Base-by-base conservation (phyloP, 2,888 invertebrate genomes). In the Eupithecia centaureata region DNA sequence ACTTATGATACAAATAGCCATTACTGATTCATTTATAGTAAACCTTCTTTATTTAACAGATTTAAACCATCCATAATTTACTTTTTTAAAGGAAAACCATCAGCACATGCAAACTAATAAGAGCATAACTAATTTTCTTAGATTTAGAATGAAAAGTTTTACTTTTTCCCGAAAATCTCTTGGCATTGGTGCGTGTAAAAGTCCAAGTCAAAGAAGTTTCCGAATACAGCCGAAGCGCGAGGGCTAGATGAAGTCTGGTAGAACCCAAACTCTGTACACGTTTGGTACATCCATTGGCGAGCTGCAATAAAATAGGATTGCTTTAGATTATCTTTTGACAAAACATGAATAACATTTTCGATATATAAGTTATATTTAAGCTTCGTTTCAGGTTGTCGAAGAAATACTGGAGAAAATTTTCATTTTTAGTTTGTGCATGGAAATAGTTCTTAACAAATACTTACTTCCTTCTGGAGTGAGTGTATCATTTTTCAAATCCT, bases 191-290 rank as follows among this genome's bases (percentile, higher is more conserved):
- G 94, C 30, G 96, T 92, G 79, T 96, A 98, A 86, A 96, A 98
- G 67, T 96, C 94, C 0, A 96, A 86, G 0, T 96, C 95, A 76
- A 98, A 97, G 33, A 94, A 89, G 79, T 96, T 93, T 0, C 98
- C 97, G 83, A 98, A 98, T 86, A 95, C 86, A 88, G 94, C 91
- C 2, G 92, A 89, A 67, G 93, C 92, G 4, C n/a, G 54, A 5
- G 54, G 28, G n/a, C 94, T 94, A 0, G 95, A 95, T 0, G 98
- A 97, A 0, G 98, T 97, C 92, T 99, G 99, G 88, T 96, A 99
- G 88, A 97, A 99, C 30, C 98, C 99, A 85, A 99, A 99, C 86
- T 99, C 99, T 0, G 97, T 97, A 84, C 99, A 99, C 0, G 98
- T 98, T 89, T 99, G 99, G 86, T 98, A 99, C 68, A 95, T 96